These are phyloP conservation scores for Perca schrenkii DNA, from an alignment of 2,113 vertebrate species.

Conservation along the genomic window DNA sequence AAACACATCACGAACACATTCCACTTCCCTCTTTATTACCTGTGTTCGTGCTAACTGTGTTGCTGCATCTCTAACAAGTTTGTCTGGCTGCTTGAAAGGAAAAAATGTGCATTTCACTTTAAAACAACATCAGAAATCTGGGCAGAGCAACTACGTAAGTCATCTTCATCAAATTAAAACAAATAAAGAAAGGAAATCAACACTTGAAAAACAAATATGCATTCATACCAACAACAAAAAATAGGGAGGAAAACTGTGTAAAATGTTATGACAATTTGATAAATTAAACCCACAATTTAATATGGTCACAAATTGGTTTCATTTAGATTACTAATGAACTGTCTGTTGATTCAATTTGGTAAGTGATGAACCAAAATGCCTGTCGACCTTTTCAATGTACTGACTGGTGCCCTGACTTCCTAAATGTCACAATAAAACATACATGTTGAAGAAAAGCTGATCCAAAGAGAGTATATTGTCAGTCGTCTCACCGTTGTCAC, in stretches of 20 bases:
- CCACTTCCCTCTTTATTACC: constrained; percentile 56
- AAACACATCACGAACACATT: background rate
- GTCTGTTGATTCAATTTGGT: background rate
- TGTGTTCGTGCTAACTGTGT: constrained; percentile 65
- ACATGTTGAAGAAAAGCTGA: too few relatives aligned
- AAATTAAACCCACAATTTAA: background rate
- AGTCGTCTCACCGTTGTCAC: constrained; percentile 86
- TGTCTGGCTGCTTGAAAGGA: constrained; percentile 61
- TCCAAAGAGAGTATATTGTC: too few relatives aligned
- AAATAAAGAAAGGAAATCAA: background rate
- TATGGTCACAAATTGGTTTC: background rate
- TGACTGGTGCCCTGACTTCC: background rate
- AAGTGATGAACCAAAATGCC: background rate
- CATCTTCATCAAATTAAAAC: background rate
- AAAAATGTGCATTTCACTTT: constrained; percentile 22
- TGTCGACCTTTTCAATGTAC: background rate
- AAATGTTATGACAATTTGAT: background rate
- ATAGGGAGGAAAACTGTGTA: background rate
- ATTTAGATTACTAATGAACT: too few relatives aligned
- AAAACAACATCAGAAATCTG: background rate
- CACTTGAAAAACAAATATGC: background rate
- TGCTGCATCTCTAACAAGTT: constrained; percentile 56
- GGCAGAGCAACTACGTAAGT: background rate
- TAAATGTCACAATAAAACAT: too few relatives aligned
- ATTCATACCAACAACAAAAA: background rate